These are phyloP conservation scores for Eupithecia tripunctaria DNA, from an alignment of 2,888 invertebrate species.

Conservation along the genomic window DNA sequence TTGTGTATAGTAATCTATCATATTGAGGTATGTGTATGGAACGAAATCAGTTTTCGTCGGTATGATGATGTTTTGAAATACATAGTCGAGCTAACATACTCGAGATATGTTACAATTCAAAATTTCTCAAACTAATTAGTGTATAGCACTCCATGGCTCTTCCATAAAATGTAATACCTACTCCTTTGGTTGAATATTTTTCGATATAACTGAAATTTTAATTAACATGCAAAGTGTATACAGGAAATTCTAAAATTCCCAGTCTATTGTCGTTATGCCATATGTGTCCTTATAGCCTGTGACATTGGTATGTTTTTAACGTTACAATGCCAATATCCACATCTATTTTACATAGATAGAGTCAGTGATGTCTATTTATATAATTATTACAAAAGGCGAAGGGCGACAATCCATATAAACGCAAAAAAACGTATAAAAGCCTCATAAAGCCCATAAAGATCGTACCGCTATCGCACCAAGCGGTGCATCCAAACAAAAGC, in stretches of 20 bases:
- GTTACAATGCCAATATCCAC: not conserved
- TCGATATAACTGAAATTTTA: not conserved
- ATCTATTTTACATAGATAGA: slow-evolving; percentile 1
- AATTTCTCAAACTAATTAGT: not conserved
- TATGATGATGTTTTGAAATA: not conserved
- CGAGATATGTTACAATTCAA: not conserved
- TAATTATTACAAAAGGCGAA: slow-evolving; percentile 19
- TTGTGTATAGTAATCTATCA: not conserved
- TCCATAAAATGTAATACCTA: not conserved
- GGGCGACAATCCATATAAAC: slow-evolving; percentile 48
- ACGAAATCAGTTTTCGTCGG: not conserved
- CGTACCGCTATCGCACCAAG: slow-evolving; percentile 51
- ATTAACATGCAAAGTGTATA: not conserved
- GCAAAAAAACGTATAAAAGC: slow-evolving; percentile 41
- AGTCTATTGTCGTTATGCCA: slow-evolving; percentile 13
- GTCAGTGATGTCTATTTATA: not conserved
- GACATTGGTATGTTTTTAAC: slow-evolving; percentile 8
- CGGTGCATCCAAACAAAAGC: slow-evolving; percentile 60
- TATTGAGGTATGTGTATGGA: not conserved
- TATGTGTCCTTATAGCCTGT: slow-evolving; percentile 25
- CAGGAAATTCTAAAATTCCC: slow-evolving; percentile 32
- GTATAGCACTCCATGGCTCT: not conserved
- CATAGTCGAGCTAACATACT: no score
- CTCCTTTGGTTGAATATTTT: not conserved
- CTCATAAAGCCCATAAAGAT: slow-evolving; percentile 53